phyloP scores from a whole-genome alignment of 2,113 vertebrate species.

The pig (Sus scrofa) region DNA sequence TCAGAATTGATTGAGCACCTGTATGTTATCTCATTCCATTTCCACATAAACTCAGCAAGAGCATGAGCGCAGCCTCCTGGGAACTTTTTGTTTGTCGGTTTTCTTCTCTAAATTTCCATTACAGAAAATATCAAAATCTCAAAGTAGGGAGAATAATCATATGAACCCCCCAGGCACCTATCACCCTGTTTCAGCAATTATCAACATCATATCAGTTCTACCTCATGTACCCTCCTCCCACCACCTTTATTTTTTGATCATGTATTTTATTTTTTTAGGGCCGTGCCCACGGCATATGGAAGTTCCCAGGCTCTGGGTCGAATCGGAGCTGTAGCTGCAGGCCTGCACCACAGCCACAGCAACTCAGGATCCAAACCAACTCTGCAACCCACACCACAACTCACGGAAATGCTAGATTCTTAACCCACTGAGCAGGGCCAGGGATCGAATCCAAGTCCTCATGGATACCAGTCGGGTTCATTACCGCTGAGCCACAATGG shows the following conservation, averaged over 20 bases:
- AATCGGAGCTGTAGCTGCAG: too few species aligned
- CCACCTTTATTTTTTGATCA: not conserved
- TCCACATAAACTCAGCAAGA: not conserved
- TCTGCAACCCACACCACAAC: too few species aligned
- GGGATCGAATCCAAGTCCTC: too few species aligned
- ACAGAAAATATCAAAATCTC: conserved; percentile 9
- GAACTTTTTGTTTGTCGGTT: conserved; percentile 36
- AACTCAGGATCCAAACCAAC: too few species aligned
- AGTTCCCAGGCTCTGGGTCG: too few species aligned
- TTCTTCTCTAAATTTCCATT: conserved; percentile 48
- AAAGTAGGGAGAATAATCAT: not conserved
- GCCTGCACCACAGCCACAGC: too few species aligned
- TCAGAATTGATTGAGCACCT: not conserved
- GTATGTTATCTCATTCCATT: not conserved
- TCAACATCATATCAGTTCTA: not conserved
- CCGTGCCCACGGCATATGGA: too few species aligned
- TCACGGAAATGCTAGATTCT: too few species aligned
- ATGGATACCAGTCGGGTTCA: too few species aligned
- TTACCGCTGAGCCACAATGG: too few species aligned
- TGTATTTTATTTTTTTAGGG: too few species aligned
- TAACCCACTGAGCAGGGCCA: too few species aligned
- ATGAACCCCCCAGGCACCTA: not conserved
- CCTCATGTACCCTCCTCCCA: not conserved
- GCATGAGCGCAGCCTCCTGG: not conserved
- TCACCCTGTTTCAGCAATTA: not conserved